Evolutionary conservation across 2,797 vertebrate species (phyloP), one percentile per base, ranked within the genome.

Genomic region (Kryptopterus vitreolus): DNA sequence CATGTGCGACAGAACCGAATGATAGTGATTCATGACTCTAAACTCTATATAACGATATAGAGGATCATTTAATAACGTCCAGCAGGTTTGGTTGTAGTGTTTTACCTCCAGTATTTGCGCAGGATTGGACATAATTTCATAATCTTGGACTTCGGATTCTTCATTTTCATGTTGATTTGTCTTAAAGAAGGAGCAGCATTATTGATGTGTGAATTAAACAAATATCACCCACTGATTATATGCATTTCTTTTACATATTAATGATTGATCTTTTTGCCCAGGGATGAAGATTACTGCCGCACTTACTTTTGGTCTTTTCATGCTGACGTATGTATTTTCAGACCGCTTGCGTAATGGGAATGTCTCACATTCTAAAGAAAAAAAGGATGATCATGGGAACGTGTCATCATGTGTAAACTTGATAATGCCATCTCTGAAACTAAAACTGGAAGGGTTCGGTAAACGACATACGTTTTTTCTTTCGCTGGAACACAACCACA

Each of bases 301-400:
- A 61, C 73, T 62, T 70, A 81, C 73, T 50, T 69, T 8, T 35
- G 38, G 6, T 31, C 18, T 81, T 43, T 33, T 59, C 74, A 81
- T 81, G 66, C 74, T 81, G 46, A 71, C 31, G 24, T 71, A 77
- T 29, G 22, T 0, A 72, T 72, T 77, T 11, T 81, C 80, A 55
- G 65, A 16, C 10, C 15, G 76, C 5, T 50, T 76, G 57, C 1
- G 53, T 4, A 5, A 6, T 35, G 52, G 33, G 2, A 74, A 58
- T 4, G 7, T 22, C 20, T 24, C 31, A 53, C 52, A 48, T 50
- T 22, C 79, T 81, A 29, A 22, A 81, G 2, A 26, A 63, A 3
- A 24, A 63, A 26, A 59, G 7, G n/a, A 33, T 22, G 43, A 29
- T 52, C 15, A 33, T 12, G 31, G 18, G 20, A 43, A 43, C 7